Evolutionary conservation across 1,140 invertebrate species (phyloP).

Genomic region (Dendrolimus kikuchii): DNA sequence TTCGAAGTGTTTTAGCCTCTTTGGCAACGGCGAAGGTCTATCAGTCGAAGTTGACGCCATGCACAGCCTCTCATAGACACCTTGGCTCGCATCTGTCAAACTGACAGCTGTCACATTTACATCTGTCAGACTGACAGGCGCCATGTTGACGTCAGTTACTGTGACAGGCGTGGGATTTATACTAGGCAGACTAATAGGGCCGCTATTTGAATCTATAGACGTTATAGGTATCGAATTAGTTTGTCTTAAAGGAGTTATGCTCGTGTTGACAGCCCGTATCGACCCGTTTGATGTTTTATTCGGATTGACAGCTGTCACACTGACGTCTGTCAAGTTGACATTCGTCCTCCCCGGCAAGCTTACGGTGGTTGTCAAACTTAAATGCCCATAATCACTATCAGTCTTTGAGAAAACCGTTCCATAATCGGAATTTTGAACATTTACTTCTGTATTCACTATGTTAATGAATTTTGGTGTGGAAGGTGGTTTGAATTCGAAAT

Average conservation of each 20-base stretch:
- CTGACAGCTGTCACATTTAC: too few relatives aligned
- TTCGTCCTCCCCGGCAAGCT: constrained; percentile 18
- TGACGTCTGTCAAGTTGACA: constrained; percentile 16
- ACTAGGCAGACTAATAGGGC: too few relatives aligned
- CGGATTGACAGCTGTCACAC: constrained; percentile 9
- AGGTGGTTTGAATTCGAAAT: constrained; percentile 35
- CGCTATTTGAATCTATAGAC: too few relatives aligned
- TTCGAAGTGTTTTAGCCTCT: constrained; percentile 31
- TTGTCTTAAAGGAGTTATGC: too few relatives aligned
- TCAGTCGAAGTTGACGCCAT: constrained; percentile 51
- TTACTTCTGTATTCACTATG: constrained; percentile 54
- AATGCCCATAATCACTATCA: constrained; percentile 48
- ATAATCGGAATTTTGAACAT: constrained; percentile 29
- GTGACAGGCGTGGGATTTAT: too few relatives aligned
- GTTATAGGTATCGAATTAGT: too few relatives aligned
- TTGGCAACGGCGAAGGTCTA: constrained; percentile 27
- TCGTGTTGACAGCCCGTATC: constrained; percentile 1
- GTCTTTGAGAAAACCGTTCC: constrained; percentile 37
- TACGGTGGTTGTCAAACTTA: constrained; percentile 56
- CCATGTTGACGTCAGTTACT: too few relatives aligned
- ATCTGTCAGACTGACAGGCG: too few relatives aligned
- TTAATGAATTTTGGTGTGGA: constrained; percentile 36
- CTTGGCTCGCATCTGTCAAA: constrained; percentile 15
- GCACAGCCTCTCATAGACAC: constrained; percentile 49
- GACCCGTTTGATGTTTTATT: too few relatives aligned